Evolutionary conservation across 2,888 invertebrate species (phyloP), one percentile per base, ranked within the genome.

Genomic region (Sympetrum striolatum): DNA sequence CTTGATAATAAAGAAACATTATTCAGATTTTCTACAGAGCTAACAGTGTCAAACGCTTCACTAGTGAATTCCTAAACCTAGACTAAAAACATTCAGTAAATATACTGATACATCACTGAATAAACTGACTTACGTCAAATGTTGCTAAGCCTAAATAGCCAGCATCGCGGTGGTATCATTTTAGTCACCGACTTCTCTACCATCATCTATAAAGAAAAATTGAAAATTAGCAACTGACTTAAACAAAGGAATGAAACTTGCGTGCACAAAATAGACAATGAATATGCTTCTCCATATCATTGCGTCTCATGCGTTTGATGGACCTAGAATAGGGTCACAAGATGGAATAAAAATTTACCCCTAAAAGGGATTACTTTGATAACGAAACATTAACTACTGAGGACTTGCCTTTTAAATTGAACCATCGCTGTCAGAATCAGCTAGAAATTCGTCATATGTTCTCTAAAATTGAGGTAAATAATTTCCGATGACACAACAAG

Each of bases 311-410:
- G 58, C 86, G 86, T 86, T 86, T 86, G 60, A 79, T 91, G 53
- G 58, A 90, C 81, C 90, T 86, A 91, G 91, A 92, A 91, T 92
- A 92, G 91, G 92, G 92, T 92, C 92, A 92, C 92, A 92, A 92
- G 92, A 92, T 92, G 92, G 92, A 91, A 91, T 91, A 91, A 91
- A 91, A 90, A 91, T 90, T 90, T 53, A 35, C 90, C 90, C 81
- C 58, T 31, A 91, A 90, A 90, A 39, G 81, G 39, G n/a, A 60
- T 18, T 31, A 90, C 22, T 22, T 39, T 31, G 90, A 53, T 39
- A 37, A 91, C 80, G 81, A 81, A 80, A 48, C 60, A 60, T 22
- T 90, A 31, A 58, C 44, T 15, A 58, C 44, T 73, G 35, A 81
- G 25, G 39, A 80, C 58, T 86, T 91, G 90, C 91, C 91, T 91